Evolutionary conservation across 2,888 invertebrate genomes (phyloP), one percentile per base, ranked within the genome.

Genomic region (Nemurella pictetii): DNA sequence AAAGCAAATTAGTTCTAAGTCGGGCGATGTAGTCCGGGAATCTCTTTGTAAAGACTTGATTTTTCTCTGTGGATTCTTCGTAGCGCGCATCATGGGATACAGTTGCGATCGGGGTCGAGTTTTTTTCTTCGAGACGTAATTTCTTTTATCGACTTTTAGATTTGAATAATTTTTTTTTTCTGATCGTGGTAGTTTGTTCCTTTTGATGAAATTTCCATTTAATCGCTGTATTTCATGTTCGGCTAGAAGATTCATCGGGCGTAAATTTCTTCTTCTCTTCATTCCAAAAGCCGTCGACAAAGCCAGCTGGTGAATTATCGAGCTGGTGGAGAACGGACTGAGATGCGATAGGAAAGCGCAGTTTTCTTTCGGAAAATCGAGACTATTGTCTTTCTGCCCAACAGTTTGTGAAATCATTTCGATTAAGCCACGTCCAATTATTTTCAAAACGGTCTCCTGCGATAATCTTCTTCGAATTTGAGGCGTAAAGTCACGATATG

Each of bases 41-140:
- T 75, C 75, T 75, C 75, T 25, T 75, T 75, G 75, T 27, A 75
- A 75, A 75, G 75, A 75, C 75, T 75, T 75, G 27, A 75, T 75
- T 75, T 73, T 73, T 75, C 55, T 55, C 55, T 55, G 55, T 2
- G 32, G 55, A 55, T 20, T 20, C 20, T 55, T 55, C 20, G 55
- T 55, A 55, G 55, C 12, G 20, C 9, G 55, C 20, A 55, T 55
- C 55, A 20, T 55, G 55, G 55, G 55, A 20, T 55, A 32, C 55
- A 55, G 55, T 55, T 55, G 9, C 20, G 20, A 15, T 55, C 20
- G 15, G 55, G 20, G 1, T 55, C 1, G 55, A 55, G 20, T 55
- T 55, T 55, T 55, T 20, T 55, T 55, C 20, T 55, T 55, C 20
- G 9, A 15, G 9, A 55, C 20, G 32, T 20, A 55, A 55, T 55